Evolutionary conservation across 2,797 vertebrate species (phyloP).

Genomic region (Podargus strigoides): DNA sequence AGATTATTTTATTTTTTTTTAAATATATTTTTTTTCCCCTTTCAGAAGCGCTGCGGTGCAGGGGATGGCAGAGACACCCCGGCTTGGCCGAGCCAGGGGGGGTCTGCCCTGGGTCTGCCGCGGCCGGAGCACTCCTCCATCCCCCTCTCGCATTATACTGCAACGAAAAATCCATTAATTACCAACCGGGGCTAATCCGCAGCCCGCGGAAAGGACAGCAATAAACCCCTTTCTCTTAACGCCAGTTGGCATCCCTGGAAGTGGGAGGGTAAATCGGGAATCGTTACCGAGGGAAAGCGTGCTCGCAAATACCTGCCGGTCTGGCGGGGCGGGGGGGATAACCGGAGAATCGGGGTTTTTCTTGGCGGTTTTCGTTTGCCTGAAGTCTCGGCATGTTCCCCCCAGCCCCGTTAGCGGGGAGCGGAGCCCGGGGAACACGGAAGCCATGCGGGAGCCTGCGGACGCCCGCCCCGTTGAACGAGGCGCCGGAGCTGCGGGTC

Average conservation of each 20-base stretch:
- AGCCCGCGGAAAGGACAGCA: background rate
- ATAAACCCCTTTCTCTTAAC: background rate
- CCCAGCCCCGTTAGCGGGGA: background rate
- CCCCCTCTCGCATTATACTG: background rate
- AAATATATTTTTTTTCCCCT: too few species aligned
- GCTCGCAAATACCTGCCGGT: background rate
- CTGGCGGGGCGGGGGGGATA: background rate
- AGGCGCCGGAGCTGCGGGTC: background rate
- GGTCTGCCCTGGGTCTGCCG: background rate
- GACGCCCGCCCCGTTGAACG: background rate
- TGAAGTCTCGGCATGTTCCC: background rate
- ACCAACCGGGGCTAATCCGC: background rate
- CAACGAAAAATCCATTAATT: conserved; percentile 30
- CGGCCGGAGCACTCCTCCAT: background rate
- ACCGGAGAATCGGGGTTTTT: background rate
- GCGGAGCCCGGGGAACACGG: background rate
- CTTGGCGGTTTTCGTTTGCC: background rate
- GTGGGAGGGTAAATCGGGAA: background rate
- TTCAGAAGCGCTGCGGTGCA: background rate
- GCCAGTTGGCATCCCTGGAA: background rate
- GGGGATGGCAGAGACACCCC: background rate
- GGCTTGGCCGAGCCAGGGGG: background rate
- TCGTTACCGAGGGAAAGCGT: conserved; percentile 17
- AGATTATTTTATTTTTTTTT: background rate
- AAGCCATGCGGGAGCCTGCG: background rate